Evolutionary conservation across 2,113 vertebrate genomes (phyloP), one percentile per base, ranked within the genome.

Genomic region (Gymnocephalus cernua): DNA sequence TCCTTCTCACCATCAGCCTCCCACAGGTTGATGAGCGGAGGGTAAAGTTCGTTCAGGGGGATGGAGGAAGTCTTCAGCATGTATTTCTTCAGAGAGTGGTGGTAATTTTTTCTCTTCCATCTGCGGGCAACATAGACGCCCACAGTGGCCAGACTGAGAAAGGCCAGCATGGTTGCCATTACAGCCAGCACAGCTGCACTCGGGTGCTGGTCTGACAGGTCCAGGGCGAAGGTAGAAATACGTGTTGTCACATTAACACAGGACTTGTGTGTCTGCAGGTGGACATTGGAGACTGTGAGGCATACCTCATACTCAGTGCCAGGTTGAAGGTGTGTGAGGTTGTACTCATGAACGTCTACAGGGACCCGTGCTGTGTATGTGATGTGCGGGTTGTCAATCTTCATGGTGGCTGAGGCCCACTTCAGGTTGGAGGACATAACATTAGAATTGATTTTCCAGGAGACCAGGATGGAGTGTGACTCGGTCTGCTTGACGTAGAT

Each of bases 31-130:
- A 99, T 99, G 83, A 99, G 98, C 0, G 98, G 98, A 7, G 98
- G 98, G 92, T 99, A 99, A 29, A 99, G 96, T 95, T 99, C 98
- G 0, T 99, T 99, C 75, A 99, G 93, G 0, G 98, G 98, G 86
- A 99, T 99, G 1, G 98, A 99, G 5, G 98, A 99, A 29, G 98
- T 99, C 91, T 99, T 99, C 93, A 99, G 96, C 98, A 99, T 99
- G 95, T 99, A 99, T 90, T 99, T 99, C 92, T 99, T 99, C 71
- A 99, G 84, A 0, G 98, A 99, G 76, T 99, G 98, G 89, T 99
- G 97, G 91, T 99, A 99, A 94, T 99, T 99, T 95, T 98, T 99
- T 10, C 97, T 96, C 92, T 98, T 98, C 92, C 99, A 97, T 50
- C 97, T 95, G 84, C 96, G 98, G 29, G 96, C 96, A 16, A 96